Evolutionary conservation across 2,888 invertebrate genomes (phyloP), one percentile per base, ranked within the genome.

Genomic region (Mechanitis messenoides): DNA sequence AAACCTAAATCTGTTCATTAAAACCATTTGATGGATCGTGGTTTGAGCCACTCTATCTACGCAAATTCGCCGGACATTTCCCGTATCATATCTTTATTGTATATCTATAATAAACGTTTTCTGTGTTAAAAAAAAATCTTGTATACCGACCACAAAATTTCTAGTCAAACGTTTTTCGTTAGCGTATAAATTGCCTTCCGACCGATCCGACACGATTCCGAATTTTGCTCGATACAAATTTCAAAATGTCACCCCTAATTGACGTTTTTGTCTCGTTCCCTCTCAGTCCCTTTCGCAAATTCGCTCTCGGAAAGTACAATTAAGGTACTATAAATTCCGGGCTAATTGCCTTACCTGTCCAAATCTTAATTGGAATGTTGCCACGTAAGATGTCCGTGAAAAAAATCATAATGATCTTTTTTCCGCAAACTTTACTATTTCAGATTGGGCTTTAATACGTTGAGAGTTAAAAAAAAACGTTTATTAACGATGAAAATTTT

Each of bases 401-500:
- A 74, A 74, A 50, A 73, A 76, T 70, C 79, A 74, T 83, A 79
- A 82, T 79, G 82, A 85, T 79, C 81, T 77, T 80, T 83, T 85
- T 81, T 84, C 83, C 82, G 80, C 79, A 83, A 83, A 83, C 79
- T 87, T 90, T 89, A 88, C 88, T 84, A 83, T 89, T 90, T 89
- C 89, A 89, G 89, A 85, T 89, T 82, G 84, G 83, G 80, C 80
- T 84, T 84, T 81, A 79, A 76, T 80, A 80, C 74, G 72, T 80
- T 76, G 78, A 79, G 76, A 76, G 71, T 69, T 70, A 75, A 72
- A 81, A 84, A 81, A 83, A 82, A 83, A 79, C 76, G 80, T 82
- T 81, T 85, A 86, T 87, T 89, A 88, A 89, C 86, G 85, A 85
- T 88, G 86, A 87, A 85, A 77, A 84, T 89, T 90, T 89, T 89